Evolutionary conservation across 2,113 vertebrate species (phyloP), one percentile per base, ranked within the genome.

Genomic region (Trinectes maculatus): DNA sequence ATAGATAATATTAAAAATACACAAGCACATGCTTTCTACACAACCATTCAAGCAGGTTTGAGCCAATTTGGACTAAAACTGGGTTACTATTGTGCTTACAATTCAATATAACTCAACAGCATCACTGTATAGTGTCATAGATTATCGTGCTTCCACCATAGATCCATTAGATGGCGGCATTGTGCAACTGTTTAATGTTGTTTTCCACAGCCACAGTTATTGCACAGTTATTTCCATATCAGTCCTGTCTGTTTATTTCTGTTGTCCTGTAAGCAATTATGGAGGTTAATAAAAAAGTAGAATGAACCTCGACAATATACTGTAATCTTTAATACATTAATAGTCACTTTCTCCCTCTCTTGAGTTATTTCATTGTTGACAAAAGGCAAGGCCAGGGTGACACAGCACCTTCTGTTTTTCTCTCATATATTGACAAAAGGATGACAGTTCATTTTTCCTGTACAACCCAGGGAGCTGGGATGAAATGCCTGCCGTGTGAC

Each of bases 401-500:
- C 40, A 48, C 55, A 48, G 51, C 47, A 33, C 7, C 34, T 25
- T 68, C 26, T 60, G 55, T 29, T 12, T 28, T 31, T n/a, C 36
- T n/a, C 4, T 33, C 25, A 19, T 24, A 10, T 15, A 19, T 4
- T 56, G 52, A 74, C 34, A 43, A 46, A 53, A 52, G 52, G 43
- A 11, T 46, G 49, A 40, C 49, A 58, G 58, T 28, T 57, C 22
- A 25, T 36, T 55, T 62, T 26, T 43, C 21, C 29, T 15, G 19
- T 29, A 39, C 25, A 51, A 31, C 31, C 21, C 54, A 28, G 39
- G 36, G 56, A 46, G 44, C 49, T 39, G 37, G 34, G 59, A 67
- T 49, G 29, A 71, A 73, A 67, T 42, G 12, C 28, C 77, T 73
- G 71, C 74, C 58, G 74, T 48, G 71, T 74, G 53, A 76, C 82